Evolutionary conservation across 2,797 vertebrate species (phyloP).

Genomic region (Corythornis leucogaster): DNA sequence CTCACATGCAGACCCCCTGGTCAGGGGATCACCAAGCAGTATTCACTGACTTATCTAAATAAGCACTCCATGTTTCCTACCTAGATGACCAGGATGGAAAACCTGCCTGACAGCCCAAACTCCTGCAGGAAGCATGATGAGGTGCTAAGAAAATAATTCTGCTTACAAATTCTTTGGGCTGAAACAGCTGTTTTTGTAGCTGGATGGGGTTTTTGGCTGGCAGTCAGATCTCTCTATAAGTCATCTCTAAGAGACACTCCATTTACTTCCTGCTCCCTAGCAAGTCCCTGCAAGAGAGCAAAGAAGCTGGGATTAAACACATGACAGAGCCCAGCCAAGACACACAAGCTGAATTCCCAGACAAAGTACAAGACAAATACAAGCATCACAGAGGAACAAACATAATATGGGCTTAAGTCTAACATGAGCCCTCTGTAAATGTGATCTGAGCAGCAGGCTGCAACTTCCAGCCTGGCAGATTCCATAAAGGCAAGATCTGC

Average conservation of each 20-base stretch:
- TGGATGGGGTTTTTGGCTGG: conserved; percentile 25
- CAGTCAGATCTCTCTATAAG: neutral
- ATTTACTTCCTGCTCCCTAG: conserved; percentile 43
- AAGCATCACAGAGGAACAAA: conserved; percentile 45
- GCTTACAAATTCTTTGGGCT: conserved; percentile 37
- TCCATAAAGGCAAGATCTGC: neutral
- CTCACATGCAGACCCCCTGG: neutral
- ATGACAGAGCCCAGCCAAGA: conserved; percentile 30
- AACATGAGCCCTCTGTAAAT: conserved; percentile 1
- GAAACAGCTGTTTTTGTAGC: conserved; percentile 54
- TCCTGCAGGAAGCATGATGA: conserved; percentile 54
- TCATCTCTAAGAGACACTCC: neutral
- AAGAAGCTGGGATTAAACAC: conserved; percentile 50
- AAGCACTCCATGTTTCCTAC: neutral
- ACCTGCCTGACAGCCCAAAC: conserved; percentile 26
- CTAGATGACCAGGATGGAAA: conserved; percentile 11
- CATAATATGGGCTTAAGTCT: neutral
- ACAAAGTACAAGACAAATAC: conserved; percentile 43
- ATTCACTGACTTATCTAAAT: conserved; percentile 3
- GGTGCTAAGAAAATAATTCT: conserved; percentile 66
- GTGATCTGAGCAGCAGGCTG: conserved; percentile 2
- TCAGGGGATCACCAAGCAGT: neutral
- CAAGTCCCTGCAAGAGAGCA: conserved; percentile 30
- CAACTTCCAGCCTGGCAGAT: neutral
- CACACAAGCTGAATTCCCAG: conserved; percentile 46